A percentile compares a stretch with the other conserved stretches of the same genome.
Evolutionary conservation across 2,113 vertebrate species (phyloP).

Genomic region (Corythornis cristatus): DNA sequence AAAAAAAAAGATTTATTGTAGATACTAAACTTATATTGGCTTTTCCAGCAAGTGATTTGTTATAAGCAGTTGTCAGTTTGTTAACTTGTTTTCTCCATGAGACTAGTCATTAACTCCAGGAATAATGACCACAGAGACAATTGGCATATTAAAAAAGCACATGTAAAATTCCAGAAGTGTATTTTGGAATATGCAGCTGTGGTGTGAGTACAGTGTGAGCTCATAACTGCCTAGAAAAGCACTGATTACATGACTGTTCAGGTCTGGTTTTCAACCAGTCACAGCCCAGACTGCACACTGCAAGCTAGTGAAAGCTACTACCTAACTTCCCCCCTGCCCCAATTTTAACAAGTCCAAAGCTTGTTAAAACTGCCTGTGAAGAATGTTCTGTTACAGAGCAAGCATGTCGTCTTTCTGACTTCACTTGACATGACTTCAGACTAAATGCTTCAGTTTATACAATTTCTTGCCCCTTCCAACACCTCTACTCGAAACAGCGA

Average conservation of each 20-base stretch:
- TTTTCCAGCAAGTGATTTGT: neutral
- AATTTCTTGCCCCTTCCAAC: neutral
- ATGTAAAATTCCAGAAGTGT: constrained; percentile 3
- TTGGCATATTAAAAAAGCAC: neutral
- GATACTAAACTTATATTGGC: neutral
- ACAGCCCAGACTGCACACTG: neutral
- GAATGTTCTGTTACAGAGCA: constrained; percentile 16
- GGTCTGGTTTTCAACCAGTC: constrained; percentile 17
- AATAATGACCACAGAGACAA: constrained; percentile 43
- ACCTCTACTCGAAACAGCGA: neutral
- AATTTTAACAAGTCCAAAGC: neutral
- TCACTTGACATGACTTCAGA: neutral
- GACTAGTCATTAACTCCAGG: constrained; percentile 20
- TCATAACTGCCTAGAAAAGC: constrained; percentile 24
- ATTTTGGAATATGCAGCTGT: constrained; percentile 50
- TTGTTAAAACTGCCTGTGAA: constrained; percentile 1
- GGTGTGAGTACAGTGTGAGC: neutral
- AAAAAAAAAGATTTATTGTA: neutral
- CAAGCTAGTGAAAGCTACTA: constrained; percentile 33
- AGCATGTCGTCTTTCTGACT: neutral
- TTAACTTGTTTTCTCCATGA: constrained; percentile 33
- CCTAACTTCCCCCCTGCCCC: neutral
- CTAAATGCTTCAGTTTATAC: neutral
- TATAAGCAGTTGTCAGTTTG: constrained; percentile 41
- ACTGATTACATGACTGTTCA: neutral